Base-by-base conservation (phyloP, 2,888 invertebrate species). In the Strigamia transsilvanica region DNA sequence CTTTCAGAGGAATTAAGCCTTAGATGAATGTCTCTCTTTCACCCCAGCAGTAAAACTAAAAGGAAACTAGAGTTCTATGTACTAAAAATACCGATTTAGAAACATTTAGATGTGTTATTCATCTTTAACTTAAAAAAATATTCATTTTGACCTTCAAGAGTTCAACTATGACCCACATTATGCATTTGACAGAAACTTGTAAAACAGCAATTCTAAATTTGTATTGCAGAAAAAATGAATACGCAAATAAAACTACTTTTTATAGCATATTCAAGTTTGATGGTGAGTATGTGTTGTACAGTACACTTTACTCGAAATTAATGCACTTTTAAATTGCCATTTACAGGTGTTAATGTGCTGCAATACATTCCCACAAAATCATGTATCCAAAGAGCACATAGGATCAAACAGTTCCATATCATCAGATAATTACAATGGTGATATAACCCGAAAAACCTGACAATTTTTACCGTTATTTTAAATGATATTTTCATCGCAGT, bases 371-470 rank as follows among this genome's bases (percentile, higher is more conserved):
- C 56, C 56, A 15, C 56, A 56, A 21, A 1, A n/a, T 18, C 12
- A 56, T n/a, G 12, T 3, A n/a, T 7, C 21, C 18, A 56, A n/a
- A n/a, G 18, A 56, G 21, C 56, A 56, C n/a, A 7, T 56, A 56
- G 56, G 56, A 56, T 18, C 56, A 56, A 56, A 56, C 21, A 56
- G 56, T 56, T 9, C 56, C n/a, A 56, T 56, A 12, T 2, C 56
- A 3, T 56, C 56, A 18, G 34, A 46, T 34, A 41, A 42, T 61
- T 82, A 77, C 56, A 82, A 81, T 38, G 10, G 34, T 73, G 27
- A 3, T 61, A 82, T n/a, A 56, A n/a, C n/a, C n/a, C n/a, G n/a
- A n/a, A n/a, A n/a, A n/a, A n/a, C n/a, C n/a, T n/a, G n/a, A n/a
- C n/a, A 56, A 56, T 2, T 27, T 3, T 27, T 3, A 3, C 3